A percentile compares a stretch with the other conserved stretches of the same genome.
phyloP scores from a whole-genome alignment of 2,797 vertebrate genomes.

The Lates japonicus region DNA sequence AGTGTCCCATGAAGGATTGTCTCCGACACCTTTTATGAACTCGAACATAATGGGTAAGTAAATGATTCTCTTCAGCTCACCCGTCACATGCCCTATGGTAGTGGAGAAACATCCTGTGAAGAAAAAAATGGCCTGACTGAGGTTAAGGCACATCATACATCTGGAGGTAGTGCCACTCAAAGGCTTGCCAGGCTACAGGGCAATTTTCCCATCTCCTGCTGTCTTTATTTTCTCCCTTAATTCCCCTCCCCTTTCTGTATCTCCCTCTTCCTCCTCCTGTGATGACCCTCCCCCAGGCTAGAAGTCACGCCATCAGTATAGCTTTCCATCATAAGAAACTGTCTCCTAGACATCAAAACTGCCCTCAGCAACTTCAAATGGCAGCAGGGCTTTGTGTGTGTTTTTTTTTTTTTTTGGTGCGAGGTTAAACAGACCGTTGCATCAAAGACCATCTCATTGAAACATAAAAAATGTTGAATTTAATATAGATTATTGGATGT shows the following conservation, averaged over 20 bases:
- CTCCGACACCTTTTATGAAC: conserved; percentile 98
- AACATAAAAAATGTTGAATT: conserved; percentile 17
- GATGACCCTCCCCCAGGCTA: conserved; percentile 84
- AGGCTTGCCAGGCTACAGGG: conserved; percentile 53
- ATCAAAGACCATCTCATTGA: conserved; percentile 58
- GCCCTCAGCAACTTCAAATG: conserved; percentile 64
- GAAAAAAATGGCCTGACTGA: conserved; percentile 70
- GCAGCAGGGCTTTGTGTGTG: conserved; percentile 31
- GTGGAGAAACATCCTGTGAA: conserved; percentile 75
- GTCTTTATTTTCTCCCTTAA: conserved; percentile 58
- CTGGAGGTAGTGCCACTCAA: conserved; percentile 72
- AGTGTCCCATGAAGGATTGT: conserved; percentile 98
- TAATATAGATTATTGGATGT: conserved; percentile 11
- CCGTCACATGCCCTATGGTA: conserved; percentile 84
- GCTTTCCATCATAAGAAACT: conserved; percentile 84
- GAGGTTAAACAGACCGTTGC: conserved; percentile 71
- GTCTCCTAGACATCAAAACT: conserved; percentile 75
- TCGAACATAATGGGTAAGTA: conserved; percentile 99
- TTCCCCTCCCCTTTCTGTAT: conserved; percentile 58
- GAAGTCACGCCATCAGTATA: conserved; percentile 86
- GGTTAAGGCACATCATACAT: conserved; percentile 77
- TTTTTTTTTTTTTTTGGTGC: conserved; percentile 1
- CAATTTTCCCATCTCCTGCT: conserved; percentile 55
- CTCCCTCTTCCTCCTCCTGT: conserved; percentile 65
- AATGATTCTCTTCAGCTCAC: conserved; percentile 87